Evolutionary conservation across 2,113 vertebrate species (phyloP), one percentile per base, ranked within the genome.

Genomic region (Stictonetta naevosa): DNA sequence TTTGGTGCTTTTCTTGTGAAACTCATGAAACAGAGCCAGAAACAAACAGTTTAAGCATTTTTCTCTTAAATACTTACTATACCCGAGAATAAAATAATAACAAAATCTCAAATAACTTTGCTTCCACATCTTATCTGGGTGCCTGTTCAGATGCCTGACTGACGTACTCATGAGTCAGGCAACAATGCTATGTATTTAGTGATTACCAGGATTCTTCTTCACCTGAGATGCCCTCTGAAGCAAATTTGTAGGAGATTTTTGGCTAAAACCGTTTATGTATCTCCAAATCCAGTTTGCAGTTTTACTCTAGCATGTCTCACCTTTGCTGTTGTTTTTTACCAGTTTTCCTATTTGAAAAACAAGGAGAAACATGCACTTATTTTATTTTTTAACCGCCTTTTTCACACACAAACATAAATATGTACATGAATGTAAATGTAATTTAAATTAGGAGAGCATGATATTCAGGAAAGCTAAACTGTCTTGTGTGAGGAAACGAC

Each of bases 221-320:
- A 93, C 36, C 67, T 95, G 77, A 13, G 26, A 67, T 31, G 66
- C 40, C 58, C 67, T 46, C 87, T 83, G 56, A 91, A 93, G 84
- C 95, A 29, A 63, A 91, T 74, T 84, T 93, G 94, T 92, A 19
- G 40, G 69, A 36, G 34, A 68, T 64, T 85, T 88, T 78, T 52
- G 63, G 59, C 86, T 89, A 75, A 60, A 95, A 15, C 20, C 63
- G 31, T 58, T 96, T 69, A 77, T 26, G 9, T 36, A 62, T 17
- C 55, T 74, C 79, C 66, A 67, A 93, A 86, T 26, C 22, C 48
- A 94, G 25, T 28, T 3, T 17, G 40, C 74, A 29, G 19, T 46
- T 77, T 74, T 86, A 59, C 16, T 58, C 50, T n/a, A 18, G 15
- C 21, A 18, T 1, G 5, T 58, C 58, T 90, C 56, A 38, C 26